These are phyloP conservation scores for Porites evermanni DNA, from an alignment of 92 coral and sea anemone species.

Conservation along the genomic window DNA sequence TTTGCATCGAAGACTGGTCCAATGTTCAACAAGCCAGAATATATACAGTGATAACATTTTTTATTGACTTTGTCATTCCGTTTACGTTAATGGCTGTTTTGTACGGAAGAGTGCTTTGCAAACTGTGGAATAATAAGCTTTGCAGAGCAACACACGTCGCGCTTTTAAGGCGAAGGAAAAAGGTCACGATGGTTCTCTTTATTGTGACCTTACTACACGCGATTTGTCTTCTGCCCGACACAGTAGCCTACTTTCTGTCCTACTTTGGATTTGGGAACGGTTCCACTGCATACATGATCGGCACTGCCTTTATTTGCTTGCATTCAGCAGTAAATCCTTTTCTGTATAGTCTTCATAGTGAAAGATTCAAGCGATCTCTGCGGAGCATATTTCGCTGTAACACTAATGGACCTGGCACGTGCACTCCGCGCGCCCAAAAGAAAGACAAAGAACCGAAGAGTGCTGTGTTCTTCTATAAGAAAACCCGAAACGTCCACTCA, in stretches of 20 bases:
- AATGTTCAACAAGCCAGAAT: slow-evolving; percentile 13
- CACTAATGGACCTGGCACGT: too few relatives aligned
- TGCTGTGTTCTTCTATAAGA: background rate
- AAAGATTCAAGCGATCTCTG: slow-evolving; percentile 13
- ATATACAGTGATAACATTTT: slow-evolving; percentile 12
- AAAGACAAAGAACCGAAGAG: background rate
- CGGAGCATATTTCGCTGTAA: background rate
- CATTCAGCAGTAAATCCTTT: slow-evolving; percentile 34
- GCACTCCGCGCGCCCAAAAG: background rate
- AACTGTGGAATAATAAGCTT: slow-evolving; percentile 55
- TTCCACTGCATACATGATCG: slow-evolving; percentile 19
- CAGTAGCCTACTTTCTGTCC: slow-evolving; percentile 10
- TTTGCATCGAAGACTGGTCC: slow-evolving; percentile 43
- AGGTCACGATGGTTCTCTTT: slow-evolving; percentile 11
- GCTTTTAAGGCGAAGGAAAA: slow-evolving; percentile 9
- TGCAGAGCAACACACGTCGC: slow-evolving; percentile 1
- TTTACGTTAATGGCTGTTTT: slow-evolving; percentile 56
- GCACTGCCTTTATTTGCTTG: slow-evolving; percentile 23
- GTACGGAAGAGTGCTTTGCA: slow-evolving; percentile 58
- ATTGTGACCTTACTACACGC: slow-evolving; percentile 20
- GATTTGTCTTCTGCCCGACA: slow-evolving; percentile 14
- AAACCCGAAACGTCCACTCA: background rate
- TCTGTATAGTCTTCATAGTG: slow-evolving; percentile 29
- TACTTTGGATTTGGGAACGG: slow-evolving; percentile 17
- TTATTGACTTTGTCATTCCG: slow-evolving; percentile 48